Evolutionary conservation across 1,140 invertebrate species (phyloP).

Genomic region (Drosophila arawakana): DNA sequence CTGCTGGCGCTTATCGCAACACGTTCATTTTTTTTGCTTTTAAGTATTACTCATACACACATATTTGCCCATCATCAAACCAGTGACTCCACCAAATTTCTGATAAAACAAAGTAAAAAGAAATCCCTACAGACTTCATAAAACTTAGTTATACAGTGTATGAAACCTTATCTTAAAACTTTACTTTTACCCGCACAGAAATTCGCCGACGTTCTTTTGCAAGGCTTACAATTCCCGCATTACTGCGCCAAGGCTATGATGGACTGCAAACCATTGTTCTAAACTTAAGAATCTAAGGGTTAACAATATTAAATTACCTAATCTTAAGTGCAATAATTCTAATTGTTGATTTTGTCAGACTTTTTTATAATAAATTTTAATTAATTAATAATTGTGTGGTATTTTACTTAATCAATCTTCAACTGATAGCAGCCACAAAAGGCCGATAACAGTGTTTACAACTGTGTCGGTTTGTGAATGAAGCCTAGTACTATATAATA

Average conservation of each 20-base stretch:
- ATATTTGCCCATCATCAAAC: constrained; percentile 33
- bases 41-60: constrained; percentile 56
- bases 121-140: constrained; percentile 3
- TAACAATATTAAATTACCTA: constrained; percentile 17
- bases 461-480: constrained; percentile 21
- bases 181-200: constrained; percentile 85
- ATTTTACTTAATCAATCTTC: constrained; percentile 33
- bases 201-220: constrained; percentile 88
- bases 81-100: constrained; percentile 23
- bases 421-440: constrained; percentile 11
- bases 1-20: constrained; percentile 50
- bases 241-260: constrained; percentile 89
- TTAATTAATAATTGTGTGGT: constrained; percentile 46
- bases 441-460: constrained; percentile 26
- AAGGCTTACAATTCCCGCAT: constrained; percentile 89
- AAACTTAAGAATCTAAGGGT: constrained; percentile 13
- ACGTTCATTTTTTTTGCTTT: constrained; percentile 33
- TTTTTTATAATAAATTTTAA: constrained; percentile 47
- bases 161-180: constrained; percentile 12
- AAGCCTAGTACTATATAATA: constrained; percentile 18
- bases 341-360: constrained; percentile 46
- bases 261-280: constrained; percentile 84
- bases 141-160: background rate
- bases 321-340: constrained; percentile 60
- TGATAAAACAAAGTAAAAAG: constrained; percentile 29